Percentiles rank a stretch among this genome's conserved stretches.
Conservation (phyloP, 2,888 invertebrate species). For the Drosophila tripunctata region DNA sequence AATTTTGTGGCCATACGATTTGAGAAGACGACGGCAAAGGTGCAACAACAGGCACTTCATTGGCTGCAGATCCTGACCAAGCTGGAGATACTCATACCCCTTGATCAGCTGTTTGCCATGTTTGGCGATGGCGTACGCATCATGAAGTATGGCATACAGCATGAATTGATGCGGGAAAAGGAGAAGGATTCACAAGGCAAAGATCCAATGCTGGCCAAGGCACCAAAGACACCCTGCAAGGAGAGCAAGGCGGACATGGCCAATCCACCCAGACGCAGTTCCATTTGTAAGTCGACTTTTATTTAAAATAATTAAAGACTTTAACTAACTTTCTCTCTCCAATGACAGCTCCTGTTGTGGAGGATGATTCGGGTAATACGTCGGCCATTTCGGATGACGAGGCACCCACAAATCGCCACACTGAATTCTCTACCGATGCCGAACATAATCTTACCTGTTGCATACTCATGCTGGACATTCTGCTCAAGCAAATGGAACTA, state of each 20-base stretch:
- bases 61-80: conserved; percentile 95
- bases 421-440: conserved; percentile 89
- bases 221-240: conserved; percentile 80
- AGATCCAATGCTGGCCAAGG: conserved; percentile 62
- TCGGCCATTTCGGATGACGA: conserved; percentile 90
- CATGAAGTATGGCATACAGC: conserved; percentile 86
- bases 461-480: conserved; percentile 97
- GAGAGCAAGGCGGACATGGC: conserved; percentile 82
- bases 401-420: conserved; percentile 86
- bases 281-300: conserved; percentile 86
- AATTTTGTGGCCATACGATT: conserved; percentile 96
- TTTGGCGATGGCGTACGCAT: conserved; percentile 94
- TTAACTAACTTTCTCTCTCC: too few species aligned
- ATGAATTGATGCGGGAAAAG: conserved; percentile 84
- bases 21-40: conserved; percentile 90
- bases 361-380: conserved; percentile 88
- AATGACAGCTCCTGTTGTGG: conserved; percentile 87
- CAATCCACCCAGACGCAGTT: conserved; percentile 84
- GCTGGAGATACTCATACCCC: conserved; percentile 94
- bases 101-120: conserved; percentile 94
- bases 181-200: conserved; percentile 68
- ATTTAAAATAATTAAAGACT: too few species aligned
- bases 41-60: conserved; percentile 94
- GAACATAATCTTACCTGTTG: conserved; percentile 96
- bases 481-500: conserved; percentile 96